Base-by-base conservation (phyloP, 2,797 vertebrate species). In the Protosalanx chinensis region DNA sequence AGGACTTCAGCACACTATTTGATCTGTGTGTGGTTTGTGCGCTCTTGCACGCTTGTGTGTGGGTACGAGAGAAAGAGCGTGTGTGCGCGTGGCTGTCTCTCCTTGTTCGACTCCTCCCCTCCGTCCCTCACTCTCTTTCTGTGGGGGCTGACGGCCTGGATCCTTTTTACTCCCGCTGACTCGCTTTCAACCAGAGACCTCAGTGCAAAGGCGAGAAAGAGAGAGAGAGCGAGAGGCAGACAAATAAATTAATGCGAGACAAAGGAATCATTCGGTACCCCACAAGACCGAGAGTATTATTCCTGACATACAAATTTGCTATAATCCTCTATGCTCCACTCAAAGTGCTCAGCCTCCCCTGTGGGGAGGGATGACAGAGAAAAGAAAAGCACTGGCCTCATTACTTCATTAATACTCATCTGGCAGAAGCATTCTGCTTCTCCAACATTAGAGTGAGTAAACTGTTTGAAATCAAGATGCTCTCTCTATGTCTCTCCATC, bases 1-100 rank as follows among this genome's bases (percentile, higher is more conserved):
- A 83, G 79, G 84, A 88, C 81, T 83, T 85, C 73, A 71, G 74
- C 81, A 75, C 81, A 75, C 72, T 72, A 78, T 87, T 84, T 87
- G 82, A 89, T 83, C 79, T 79, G 77, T 83, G 79, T 60, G 23
- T 1, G 18, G 68, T 58, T 60, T n/a, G 59, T 29, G 59, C 12
- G 58, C 27, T 33, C 6, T 16, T 61, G 68, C 29, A 58, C 62
- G 68, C 32, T 35, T 61, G 35, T 53, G 23, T 57, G 70, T 57
- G 37, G 35, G 56, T 72, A 35, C 63, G 8, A 35, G 1, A 49
- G 59, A 71, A 75, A 62, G 12, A 76, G 76, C 71, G 69, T 65
- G 58, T 67, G 49, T 62, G 65, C 68, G 70, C 12, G 51, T 13
- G 18, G 68, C n/a, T 56, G 58, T 57, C 20, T 33, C 37, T 46